A percentile compares a stretch with the other conserved stretches of the same genome.
phyloP scores from a whole-genome alignment of 2,797 vertebrate genomes.

The Octomys mimax region DNA sequence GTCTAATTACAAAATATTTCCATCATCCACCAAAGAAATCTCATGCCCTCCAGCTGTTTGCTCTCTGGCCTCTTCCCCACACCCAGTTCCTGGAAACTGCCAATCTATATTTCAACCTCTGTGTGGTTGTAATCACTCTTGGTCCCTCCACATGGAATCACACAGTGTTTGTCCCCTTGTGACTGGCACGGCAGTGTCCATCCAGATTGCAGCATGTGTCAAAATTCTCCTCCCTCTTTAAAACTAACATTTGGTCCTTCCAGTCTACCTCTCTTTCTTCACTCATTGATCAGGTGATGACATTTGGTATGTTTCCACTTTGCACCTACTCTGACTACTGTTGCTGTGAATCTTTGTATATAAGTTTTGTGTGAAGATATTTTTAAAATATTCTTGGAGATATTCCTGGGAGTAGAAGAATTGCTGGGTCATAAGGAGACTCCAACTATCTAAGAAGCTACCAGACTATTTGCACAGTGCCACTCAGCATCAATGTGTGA shows the following conservation, averaged over 20 bases:
- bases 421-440: neutral
- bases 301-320: constrained; percentile 15
- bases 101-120: neutral
- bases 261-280: neutral
- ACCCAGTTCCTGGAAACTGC: neutral
- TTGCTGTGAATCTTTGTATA: neutral
- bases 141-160: neutral
- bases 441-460: neutral
- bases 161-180: neutral
- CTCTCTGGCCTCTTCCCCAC: neutral
- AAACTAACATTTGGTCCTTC: neutral
- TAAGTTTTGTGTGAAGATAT: neutral
- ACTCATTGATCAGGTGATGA: neutral
- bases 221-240: neutral
- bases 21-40: neutral
- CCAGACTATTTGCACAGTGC: neutral
- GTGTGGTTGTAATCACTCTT: neutral
- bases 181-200: neutral
- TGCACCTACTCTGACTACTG: neutral
- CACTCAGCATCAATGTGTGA: neutral
- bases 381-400: constrained; percentile 3
- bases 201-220: neutral
- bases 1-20: constrained; percentile 41
- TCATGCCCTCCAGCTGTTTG: neutral
- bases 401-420: neutral